phyloP scores from a whole-genome alignment of 2,113 vertebrate species.

The Pantherophis guttatus region DNA sequence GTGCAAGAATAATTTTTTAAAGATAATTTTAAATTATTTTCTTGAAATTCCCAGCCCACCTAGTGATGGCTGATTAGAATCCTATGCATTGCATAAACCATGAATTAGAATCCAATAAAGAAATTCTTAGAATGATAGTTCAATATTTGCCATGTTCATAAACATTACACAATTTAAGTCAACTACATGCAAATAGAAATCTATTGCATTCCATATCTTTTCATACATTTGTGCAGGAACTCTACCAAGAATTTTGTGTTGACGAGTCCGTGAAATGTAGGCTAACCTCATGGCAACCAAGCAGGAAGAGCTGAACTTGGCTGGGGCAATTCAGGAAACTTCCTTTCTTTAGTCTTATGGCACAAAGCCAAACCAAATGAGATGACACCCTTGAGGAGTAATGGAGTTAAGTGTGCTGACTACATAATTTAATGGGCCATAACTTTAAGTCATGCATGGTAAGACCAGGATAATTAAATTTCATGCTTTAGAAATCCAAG shows the following conservation, averaged over 20 bases:
- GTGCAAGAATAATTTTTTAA: not conserved
- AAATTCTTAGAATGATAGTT: not conserved
- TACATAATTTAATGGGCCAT: conserved; percentile 27
- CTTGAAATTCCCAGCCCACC: not conserved
- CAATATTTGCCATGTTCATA: not conserved
- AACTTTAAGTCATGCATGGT: conserved; percentile 26
- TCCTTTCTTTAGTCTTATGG: not conserved
- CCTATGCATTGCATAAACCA: not conserved
- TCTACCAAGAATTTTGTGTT: not conserved
- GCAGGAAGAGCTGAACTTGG: not conserved
- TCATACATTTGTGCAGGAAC: not conserved
- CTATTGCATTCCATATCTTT: not conserved
- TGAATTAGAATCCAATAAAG: not conserved
- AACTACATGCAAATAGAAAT: not conserved
- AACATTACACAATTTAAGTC: not conserved
- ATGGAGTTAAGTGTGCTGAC: conserved; percentile 6
- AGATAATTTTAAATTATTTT: not conserved
- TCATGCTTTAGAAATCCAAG: conserved; percentile 26
- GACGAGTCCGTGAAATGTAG: not conserved
- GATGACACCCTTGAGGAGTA: conserved; percentile 3
- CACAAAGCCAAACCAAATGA: not conserved
- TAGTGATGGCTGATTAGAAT: not conserved
- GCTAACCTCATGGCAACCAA: not conserved
- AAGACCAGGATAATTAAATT: conserved; percentile 20
- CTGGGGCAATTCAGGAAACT: not conserved